Base-by-base conservation (phyloP, 2,888 invertebrate genomes). In the Axea sp. region DNA sequence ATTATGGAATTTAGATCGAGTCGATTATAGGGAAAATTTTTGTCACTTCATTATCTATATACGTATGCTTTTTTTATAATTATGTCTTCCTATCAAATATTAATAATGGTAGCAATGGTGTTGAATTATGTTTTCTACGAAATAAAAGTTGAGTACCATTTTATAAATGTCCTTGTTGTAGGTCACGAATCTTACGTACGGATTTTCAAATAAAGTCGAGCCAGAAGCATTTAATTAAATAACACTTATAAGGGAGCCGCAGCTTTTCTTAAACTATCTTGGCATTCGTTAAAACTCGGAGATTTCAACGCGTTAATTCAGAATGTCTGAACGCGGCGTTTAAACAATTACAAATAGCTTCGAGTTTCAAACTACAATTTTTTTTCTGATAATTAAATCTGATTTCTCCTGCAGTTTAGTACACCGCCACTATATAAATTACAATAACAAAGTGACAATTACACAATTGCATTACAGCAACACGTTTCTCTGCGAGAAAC, bases 401-500 rank as follows among this genome's bases (percentile, higher is more conserved):
- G n/a, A n/a, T n/a, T n/a, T n/a, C n/a, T n/a, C n/a, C n/a, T n/a
- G n/a, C n/a, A n/a, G n/a, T n/a, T n/a, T n/a, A n/a, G n/a, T n/a
- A n/a, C n/a, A n/a, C n/a, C n/a, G n/a, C n/a, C n/a, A n/a, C n/a
- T n/a, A n/a, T n/a, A n/a, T 19, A 19, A 19, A 19, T 19, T 43
- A 30, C n/a, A n/a, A n/a, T 7, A 31, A 33, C 17, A 7, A 47
- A 59, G 35, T 45, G 26, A 45, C 47, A 49, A 12, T 62, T 49
- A 24, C 49, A 41, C 39, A 39, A 39, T 28, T 11, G 26, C 15
- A 26, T 35, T 17, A 17, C 3, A 11, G 8, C 24, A 39, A 30
- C 43, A 24, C 22, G 62, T 62, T 49, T 49, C 39, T 11, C 39
- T 28, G 3, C 6, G 31, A 41, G 47, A 35, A 60, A 47, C 9